phyloP scores from a whole-genome alignment of 2,888 invertebrate species.

The Brachyopa scutellaris region DNA sequence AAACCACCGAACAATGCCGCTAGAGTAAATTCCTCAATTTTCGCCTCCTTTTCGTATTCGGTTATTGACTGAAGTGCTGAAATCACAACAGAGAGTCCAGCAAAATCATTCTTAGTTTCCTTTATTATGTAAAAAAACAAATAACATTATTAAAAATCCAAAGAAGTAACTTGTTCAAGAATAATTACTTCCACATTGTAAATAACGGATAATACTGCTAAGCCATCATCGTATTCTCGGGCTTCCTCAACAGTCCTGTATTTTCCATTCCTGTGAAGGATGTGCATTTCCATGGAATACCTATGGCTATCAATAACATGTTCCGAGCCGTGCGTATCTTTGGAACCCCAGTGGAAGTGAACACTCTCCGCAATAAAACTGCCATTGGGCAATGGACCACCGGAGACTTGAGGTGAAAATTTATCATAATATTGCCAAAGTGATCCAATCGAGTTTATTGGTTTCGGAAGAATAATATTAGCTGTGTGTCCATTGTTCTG shows the following conservation, averaged over 20 bases:
- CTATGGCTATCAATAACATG: conserved; percentile 73
- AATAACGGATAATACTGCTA: conserved; percentile 66
- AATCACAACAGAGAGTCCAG: conserved; percentile 59
- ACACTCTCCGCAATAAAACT: conserved; percentile 65
- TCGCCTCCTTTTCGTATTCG: conserved; percentile 57
- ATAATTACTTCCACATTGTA: conserved; percentile 31
- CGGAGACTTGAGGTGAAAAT: conserved; percentile 45
- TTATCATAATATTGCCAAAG: conserved; percentile 53
- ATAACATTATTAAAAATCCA: background rate
- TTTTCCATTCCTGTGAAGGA: conserved; percentile 73
- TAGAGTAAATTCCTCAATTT: conserved; percentile 62
- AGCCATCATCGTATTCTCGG: conserved; percentile 63
- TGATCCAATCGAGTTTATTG: conserved; percentile 8
- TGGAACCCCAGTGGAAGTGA: conserved; percentile 75
- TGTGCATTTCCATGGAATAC: conserved; percentile 73
- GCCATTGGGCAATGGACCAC: conserved; percentile 59
- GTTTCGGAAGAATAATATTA: conserved; percentile 64
- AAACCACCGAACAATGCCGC: conserved; percentile 51
- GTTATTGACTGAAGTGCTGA: conserved; percentile 56
- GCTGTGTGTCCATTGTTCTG: conserved; percentile 73
- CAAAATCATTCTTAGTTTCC: conserved; percentile 24
- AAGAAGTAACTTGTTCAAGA: too few species aligned
- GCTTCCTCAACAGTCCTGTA: conserved; percentile 70
- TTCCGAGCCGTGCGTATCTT: conserved; percentile 71
- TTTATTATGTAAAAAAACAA: background rate